Evolutionary conservation across 2,113 vertebrate species (phyloP).

Genomic region (Rattus norvegicus): GRCr8 NC_086029.1:49488001-49488500

Average conservation of each 20-base stretch:
- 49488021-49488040: no score
- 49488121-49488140: neutral
- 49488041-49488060: neutral
- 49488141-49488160: neutral
- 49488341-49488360: neutral
- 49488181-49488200: neutral
- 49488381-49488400: no score
- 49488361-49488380: neutral
- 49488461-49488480: neutral
- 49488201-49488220: neutral
- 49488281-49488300: neutral
- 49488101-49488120: neutral
- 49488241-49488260: neutral
- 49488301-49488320: neutral
- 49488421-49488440: neutral
- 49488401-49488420: neutral
- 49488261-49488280: neutral
- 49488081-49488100: neutral
- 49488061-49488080: neutral
- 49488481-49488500: no score
- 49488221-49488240: neutral
- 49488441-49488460: neutral
- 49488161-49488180: neutral
- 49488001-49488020: neutral
- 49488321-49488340: neutral